A percentile compares a stretch with the other conserved stretches of the same genome.
Conservation (phyloP, 1,140 invertebrate species). For the Agrilus planipennis region DNA sequence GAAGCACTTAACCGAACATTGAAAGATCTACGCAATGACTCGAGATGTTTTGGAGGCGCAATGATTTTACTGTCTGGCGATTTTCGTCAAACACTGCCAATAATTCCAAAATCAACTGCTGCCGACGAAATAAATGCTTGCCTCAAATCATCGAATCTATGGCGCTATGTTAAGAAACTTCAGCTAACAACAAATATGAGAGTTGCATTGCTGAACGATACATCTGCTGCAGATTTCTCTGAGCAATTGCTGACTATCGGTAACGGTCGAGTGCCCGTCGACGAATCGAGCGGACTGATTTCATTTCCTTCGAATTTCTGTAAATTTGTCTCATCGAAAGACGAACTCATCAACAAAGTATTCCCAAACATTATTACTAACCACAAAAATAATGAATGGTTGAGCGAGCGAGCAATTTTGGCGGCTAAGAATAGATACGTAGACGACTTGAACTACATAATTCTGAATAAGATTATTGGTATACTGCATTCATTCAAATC, state of each 20-base stretch:
- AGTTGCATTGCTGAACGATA: slow-evolving; percentile 10
- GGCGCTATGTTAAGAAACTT: slow-evolving; percentile 23
- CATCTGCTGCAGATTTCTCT: slow-evolving; percentile 23
- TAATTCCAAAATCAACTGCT: slow-evolving; percentile 30
- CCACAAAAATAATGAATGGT: slow-evolving; percentile 24
- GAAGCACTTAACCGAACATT: slow-evolving; percentile 30
- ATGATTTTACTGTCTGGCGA: slow-evolving; percentile 23
- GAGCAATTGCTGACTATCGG: slow-evolving; percentile 29
- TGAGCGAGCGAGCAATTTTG: slow-evolving; percentile 26
- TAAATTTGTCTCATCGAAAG: slow-evolving; percentile 23
- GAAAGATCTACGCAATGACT: slow-evolving; percentile 28
- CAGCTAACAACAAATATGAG: slow-evolving; percentile 26
- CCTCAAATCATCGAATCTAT: slow-evolving; percentile 20
- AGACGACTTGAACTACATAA: slow-evolving; percentile 23
- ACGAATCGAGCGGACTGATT: slow-evolving; percentile 27
- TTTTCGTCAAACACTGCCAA: slow-evolving; percentile 37
- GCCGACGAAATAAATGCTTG: slow-evolving; percentile 22
- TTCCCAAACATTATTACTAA: slow-evolving; percentile 19
- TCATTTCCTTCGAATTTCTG: slow-evolving; percentile 30
- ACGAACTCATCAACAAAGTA: slow-evolving; percentile 21
- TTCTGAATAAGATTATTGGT: no score
- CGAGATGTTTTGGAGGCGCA: slow-evolving; percentile 12
- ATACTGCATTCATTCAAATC: no score
- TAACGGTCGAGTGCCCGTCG: slow-evolving; percentile 28
- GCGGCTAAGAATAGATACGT: slow-evolving; percentile 28